Evolutionary conservation across 2,797 vertebrate species (phyloP).

Genomic region (Gymnopithys bicolor): DNA sequence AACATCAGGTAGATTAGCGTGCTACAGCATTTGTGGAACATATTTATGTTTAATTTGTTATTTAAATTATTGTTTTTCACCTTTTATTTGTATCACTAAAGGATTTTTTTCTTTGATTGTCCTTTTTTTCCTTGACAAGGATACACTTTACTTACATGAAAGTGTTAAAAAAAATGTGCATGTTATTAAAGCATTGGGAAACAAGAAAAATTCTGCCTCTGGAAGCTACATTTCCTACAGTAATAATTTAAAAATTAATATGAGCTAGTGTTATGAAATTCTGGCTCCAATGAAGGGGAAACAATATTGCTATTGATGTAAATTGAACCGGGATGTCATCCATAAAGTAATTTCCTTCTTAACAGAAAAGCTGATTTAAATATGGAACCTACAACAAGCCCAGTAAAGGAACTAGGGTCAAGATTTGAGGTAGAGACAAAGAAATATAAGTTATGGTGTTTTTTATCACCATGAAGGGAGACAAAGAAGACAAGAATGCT

Average conservation of each 20-base stretch:
- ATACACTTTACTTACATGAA: not conserved
- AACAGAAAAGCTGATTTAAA: conserved; percentile 3
- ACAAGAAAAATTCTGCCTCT: not conserved
- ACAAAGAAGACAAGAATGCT: not conserved
- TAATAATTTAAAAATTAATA: conserved; percentile 33
- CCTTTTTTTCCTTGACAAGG: not conserved
- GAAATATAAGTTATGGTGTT: not conserved
- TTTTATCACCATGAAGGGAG: not conserved
- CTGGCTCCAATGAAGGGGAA: not conserved
- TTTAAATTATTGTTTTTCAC: not conserved
- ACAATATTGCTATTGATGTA: not conserved
- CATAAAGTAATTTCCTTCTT: conserved; percentile 28
- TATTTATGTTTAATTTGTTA: not conserved
- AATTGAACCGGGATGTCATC: conserved; percentile 22
- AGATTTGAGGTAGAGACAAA: not conserved
- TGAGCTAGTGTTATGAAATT: conserved; percentile 2
- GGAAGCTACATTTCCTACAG: not conserved
- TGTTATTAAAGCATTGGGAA: not conserved
- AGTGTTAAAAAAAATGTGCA: not conserved
- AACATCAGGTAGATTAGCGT: not conserved
- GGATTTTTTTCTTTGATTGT: not conserved
- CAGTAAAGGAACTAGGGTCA: not conserved
- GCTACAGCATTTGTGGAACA: not conserved
- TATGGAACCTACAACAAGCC: not conserved
- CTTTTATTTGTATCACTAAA: not conserved